Conservation (phyloP, 2,113 vertebrate genomes). For the Carassius gibelio region DNA sequence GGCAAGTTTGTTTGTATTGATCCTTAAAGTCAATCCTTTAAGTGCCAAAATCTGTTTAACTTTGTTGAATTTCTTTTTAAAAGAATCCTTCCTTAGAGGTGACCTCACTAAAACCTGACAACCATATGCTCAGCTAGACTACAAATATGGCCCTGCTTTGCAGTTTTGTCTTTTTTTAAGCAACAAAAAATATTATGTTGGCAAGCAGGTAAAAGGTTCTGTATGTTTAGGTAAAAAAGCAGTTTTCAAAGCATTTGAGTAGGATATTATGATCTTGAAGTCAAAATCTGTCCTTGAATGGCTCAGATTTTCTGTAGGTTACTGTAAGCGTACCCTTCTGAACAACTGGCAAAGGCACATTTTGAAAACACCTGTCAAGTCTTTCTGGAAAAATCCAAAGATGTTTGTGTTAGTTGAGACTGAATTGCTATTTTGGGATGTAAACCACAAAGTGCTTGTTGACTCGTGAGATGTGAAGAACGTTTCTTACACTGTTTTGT, state of each 20-base stretch:
- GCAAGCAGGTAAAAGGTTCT: neutral
- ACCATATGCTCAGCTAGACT: slow-evolving; percentile 14
- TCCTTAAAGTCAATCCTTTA: neutral
- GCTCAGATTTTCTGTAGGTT: neutral
- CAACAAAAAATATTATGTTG: neutral
- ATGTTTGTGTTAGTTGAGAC: slow-evolving; percentile 5
- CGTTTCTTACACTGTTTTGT: slow-evolving; percentile 6
- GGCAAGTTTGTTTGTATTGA: slow-evolving; percentile 8
- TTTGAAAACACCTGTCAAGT: slow-evolving; percentile 32
- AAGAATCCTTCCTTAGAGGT: slow-evolving; percentile 14
- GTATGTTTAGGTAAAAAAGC: slow-evolving; percentile 9
- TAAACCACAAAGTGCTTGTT: slow-evolving; percentile 9
- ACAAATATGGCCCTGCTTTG: neutral
- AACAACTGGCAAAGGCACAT: neutral
- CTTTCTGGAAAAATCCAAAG: slow-evolving; percentile 26
- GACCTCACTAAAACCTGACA: neutral
- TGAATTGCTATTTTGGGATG: slow-evolving; percentile 6
- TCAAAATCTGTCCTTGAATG: slow-evolving; percentile 16
- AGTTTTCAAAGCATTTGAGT: neutral
- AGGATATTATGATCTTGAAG: neutral
- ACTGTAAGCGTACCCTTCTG: neutral
- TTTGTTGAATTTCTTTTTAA: slow-evolving; percentile 28
- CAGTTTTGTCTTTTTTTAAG: neutral
- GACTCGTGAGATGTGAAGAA: slow-evolving; percentile 19
- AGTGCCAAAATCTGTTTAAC: slow-evolving; percentile 5